phyloP scores from a whole-genome alignment of 2,888 invertebrate genomes.

The Clepsis dumicolana region DNA sequence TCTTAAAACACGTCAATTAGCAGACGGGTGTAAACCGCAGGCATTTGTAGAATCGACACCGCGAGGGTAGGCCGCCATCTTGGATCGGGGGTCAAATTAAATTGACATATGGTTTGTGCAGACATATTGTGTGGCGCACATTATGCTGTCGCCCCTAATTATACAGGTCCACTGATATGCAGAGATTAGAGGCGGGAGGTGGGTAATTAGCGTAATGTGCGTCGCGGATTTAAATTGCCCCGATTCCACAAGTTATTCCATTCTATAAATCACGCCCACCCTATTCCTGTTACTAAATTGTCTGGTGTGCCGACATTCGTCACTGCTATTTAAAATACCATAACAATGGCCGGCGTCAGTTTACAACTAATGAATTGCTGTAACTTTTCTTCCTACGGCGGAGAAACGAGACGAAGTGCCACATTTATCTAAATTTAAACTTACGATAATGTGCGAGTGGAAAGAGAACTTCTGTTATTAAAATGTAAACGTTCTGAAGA shows the following conservation, averaged over 20 bases:
- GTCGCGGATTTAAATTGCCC: constrained; percentile 66
- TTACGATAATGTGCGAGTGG: constrained; percentile 35
- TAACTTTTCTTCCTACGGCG: constrained; percentile 41
- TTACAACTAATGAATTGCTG: constrained; percentile 45
- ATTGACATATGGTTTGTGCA: constrained; percentile 83
- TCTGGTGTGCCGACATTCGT: constrained; percentile 48
- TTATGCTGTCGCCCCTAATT: constrained; percentile 84
- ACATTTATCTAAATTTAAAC: constrained; percentile 43
- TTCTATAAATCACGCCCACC: constrained; percentile 59
- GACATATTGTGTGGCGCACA: constrained; percentile 77
- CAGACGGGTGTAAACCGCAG: constrained; percentile 73
- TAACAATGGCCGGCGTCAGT: constrained; percentile 42
- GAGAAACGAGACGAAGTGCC: constrained; percentile 39
- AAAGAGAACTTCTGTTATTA: constrained; percentile 38
- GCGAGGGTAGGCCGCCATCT: constrained; percentile 79
- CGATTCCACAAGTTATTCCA: constrained; percentile 57
- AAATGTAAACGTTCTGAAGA: constrained; percentile 45
- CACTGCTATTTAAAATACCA: constrained; percentile 46
- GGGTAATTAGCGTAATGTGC: constrained; percentile 77
- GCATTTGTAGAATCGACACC: constrained; percentile 69
- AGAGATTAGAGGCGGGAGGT: constrained; percentile 66
- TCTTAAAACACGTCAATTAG: constrained; percentile 80
- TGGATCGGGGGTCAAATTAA: constrained; percentile 83
- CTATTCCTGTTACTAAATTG: constrained; percentile 53
- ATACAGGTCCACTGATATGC: constrained; percentile 75